Evolutionary conservation across 2,797 vertebrate genomes (phyloP).

Genomic region (Silurus aristotelis): DNA sequence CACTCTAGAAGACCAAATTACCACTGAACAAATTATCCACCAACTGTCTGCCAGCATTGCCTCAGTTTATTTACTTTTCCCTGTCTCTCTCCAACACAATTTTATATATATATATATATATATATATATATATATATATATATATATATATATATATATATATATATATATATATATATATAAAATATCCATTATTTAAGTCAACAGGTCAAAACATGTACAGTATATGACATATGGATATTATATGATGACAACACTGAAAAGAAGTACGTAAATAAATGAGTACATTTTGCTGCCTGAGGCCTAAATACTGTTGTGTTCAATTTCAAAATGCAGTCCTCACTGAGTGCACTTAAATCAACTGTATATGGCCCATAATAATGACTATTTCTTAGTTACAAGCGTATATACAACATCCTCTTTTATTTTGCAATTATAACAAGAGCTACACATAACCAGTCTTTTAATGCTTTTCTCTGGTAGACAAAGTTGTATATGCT

Average conservation of each 20-base stretch:
- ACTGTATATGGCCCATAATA: not conserved
- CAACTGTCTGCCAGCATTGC: conserved; percentile 42
- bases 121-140: no score
- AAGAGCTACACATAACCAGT: not conserved
- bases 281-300: not conserved
- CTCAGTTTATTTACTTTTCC: conserved; percentile 46
- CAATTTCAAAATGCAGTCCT: not conserved
- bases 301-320: not conserved
- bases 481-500: not conserved
- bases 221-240: no score
- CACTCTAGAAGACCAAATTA: conserved; percentile 52
- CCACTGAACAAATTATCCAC: conserved; percentile 54
- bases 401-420: not conserved
- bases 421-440: not conserved
- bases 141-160: not conserved
- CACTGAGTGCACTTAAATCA: not conserved
- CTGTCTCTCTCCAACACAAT: not conserved
- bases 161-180: not conserved
- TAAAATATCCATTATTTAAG: not conserved
- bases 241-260: no score
- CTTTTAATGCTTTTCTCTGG: not conserved
- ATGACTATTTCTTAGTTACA: not conserved
- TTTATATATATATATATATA: not conserved
- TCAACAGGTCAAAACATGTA: not conserved
- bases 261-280: not conserved